Evolutionary conservation across 1,140 invertebrate genomes (phyloP), one percentile per base, ranked within the genome.

Genomic region (Euglossa dilemma): DNA sequence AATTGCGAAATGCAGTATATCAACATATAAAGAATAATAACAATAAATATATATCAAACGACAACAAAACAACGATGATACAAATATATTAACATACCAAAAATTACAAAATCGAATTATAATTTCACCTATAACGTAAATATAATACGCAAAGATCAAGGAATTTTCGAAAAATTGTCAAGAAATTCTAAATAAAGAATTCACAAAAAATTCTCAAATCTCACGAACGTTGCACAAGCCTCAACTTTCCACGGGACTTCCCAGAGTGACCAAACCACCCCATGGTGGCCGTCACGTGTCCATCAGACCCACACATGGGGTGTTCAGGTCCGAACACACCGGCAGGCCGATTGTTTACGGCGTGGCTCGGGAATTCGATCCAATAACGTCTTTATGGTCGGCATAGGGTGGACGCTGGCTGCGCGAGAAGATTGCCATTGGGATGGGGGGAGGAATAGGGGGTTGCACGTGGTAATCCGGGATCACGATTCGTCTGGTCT

Each of bases 351-450:
- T 79, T 79, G 82, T 84, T 84, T 79, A 84, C 76, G 67, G 82
- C 67, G 66, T 72, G 57, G 76, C 82, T 50, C 69, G 82, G 47
- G 75, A 84, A 84, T 84, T 84, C 82, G 74, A 84, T 84, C 82
- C 82, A 84, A 84, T 84, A 84, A 84, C 82, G 75, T 84, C 82
- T 84, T 84, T 84, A 84, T 84, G 82, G 76, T 18, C 67, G 59
- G 72, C 82, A 52, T 79, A 84, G 57, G 72, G 80, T 78, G 81
- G 78, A 72, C 25, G 56, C 67, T 28, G 50, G 50, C 20, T 25
- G 75, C 76, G 16, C 56, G 74, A 67, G 74, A 78, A 83, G 64
- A 78, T 83, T 83, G 73, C 74, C 56, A 12, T 20, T 59, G 66
- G 47, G 14, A 71, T 36, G 1, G 52, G 16, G 54, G n/a, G 36